phyloP scores from a whole-genome alignment of 2,888 invertebrate genomes.

The Dorcus parallelipipedus region DNA sequence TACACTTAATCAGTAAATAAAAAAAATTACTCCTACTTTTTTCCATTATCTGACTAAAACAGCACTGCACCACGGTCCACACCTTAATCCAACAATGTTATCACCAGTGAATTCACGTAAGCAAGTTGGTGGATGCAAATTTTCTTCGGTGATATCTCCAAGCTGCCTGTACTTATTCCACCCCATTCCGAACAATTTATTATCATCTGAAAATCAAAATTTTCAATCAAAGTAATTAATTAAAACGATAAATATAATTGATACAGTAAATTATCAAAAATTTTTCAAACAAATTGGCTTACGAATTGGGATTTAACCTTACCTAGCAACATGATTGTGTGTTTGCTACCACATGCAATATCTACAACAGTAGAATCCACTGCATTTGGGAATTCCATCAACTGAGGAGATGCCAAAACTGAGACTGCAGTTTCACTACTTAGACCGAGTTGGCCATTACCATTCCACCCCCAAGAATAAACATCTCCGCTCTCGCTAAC shows the following conservation, averaged over 20 bases:
- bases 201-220: constrained; percentile 53
- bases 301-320: too few relatives aligned
- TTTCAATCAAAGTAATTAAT: too few relatives aligned
- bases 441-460: constrained; percentile 79
- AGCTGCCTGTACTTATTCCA: constrained; percentile 82
- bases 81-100: constrained; percentile 37
- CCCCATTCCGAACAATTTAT: constrained; percentile 70
- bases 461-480: constrained; percentile 91
- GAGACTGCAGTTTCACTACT: constrained; percentile 46
- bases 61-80: constrained; percentile 53
- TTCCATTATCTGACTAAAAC: constrained; percentile 16
- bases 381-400: constrained; percentile 50
- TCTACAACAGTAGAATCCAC: constrained; percentile 46
- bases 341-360: constrained; percentile 73
- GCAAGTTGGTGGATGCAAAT: constrained; percentile 34
- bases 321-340: constrained; percentile 66
- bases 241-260: too few relatives aligned
- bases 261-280: too few relatives aligned
- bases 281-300: too few relatives aligned
- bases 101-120: constrained; percentile 32
- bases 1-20: too few relatives aligned
- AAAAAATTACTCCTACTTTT: too few relatives aligned
- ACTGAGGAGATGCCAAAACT: constrained; percentile 50
- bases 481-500: constrained; percentile 77
- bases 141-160: constrained; percentile 49